Percentiles rank a stretch among this genome's conserved stretches.
Evolutionary conservation across 2,113 vertebrate species (phyloP).

Genomic region (Dinomys branickii): DNA sequence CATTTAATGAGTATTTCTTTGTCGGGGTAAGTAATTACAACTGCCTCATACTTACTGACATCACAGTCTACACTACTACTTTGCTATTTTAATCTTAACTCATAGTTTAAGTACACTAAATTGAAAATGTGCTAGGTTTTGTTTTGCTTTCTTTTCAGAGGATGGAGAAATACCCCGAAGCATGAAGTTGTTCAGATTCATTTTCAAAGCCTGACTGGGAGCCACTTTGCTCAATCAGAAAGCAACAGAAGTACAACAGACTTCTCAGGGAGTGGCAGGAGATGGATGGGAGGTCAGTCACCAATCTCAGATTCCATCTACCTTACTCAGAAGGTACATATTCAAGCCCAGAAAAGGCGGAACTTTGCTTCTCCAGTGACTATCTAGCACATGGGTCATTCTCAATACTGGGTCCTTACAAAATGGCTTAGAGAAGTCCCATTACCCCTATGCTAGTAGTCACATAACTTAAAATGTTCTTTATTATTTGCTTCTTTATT

Average conservation of each 20-base stretch:
- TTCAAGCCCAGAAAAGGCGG: background rate
- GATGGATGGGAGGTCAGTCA: background rate
- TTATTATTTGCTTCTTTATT: background rate
- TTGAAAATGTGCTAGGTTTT: background rate
- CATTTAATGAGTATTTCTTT: background rate
- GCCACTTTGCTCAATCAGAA: background rate
- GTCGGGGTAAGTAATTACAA: background rate
- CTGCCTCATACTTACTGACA: background rate
- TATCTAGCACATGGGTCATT: background rate
- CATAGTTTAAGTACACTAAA: background rate
- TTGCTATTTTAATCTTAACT: background rate
- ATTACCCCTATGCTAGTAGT: background rate
- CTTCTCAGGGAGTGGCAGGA: background rate
- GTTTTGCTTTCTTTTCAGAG: constrained; percentile 12
- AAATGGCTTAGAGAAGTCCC: background rate
- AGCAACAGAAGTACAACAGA: background rate
- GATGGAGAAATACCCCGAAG: background rate
- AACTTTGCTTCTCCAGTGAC: background rate
- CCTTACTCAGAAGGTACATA: background rate
- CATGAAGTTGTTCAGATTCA: background rate
- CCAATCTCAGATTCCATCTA: background rate
- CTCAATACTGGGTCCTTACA: background rate
- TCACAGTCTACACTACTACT: background rate
- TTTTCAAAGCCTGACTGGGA: background rate
- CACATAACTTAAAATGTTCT: background rate